Conservation (phyloP, 2,888 invertebrate genomes). For the Cynaeus angustus region DNA sequence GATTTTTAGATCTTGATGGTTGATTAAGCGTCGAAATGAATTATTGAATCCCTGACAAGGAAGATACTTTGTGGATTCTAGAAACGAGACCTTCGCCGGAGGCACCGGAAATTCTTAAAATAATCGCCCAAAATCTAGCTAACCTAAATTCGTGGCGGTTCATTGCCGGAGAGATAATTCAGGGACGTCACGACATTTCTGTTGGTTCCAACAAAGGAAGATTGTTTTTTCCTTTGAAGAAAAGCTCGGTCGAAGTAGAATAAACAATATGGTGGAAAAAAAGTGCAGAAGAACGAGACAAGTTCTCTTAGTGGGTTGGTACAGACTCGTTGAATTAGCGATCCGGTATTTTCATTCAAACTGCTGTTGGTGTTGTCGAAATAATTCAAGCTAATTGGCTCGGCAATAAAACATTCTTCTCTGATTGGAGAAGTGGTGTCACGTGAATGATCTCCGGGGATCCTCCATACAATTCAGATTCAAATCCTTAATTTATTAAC, state of each 20-base stretch:
- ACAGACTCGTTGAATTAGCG: too few relatives aligned
- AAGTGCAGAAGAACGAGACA: too few relatives aligned
- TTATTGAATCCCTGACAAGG: not conserved
- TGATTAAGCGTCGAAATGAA: constrained; percentile 21
- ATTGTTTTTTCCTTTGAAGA: too few relatives aligned
- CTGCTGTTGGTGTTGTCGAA: not conserved
- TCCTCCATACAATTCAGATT: constrained; percentile 11
- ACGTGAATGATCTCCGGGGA: not conserved
- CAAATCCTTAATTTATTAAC: constrained; percentile 17
- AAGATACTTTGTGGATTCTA: too few relatives aligned
- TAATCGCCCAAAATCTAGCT: not conserved
- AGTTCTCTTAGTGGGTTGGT: too few relatives aligned
- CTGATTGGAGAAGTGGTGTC: not conserved
- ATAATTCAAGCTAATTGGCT: not conserved
- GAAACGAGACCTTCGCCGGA: constrained; percentile 9
- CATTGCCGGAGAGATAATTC: constrained; percentile 1
- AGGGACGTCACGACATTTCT: not conserved
- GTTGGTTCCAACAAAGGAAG: too few relatives aligned
- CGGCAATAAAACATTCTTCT: not conserved
- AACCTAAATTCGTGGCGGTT: constrained; percentile 19
- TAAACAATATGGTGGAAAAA: too few relatives aligned
- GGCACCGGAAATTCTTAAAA: constrained; percentile 7
- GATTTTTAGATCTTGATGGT: constrained; percentile 20
- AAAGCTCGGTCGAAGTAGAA: too few relatives aligned
- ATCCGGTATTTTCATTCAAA: not conserved